These are phyloP conservation scores for Stenopsyche tienmushanensis DNA, from an alignment of 1,140 invertebrate genomes.

Conservation along the genomic window DNA sequence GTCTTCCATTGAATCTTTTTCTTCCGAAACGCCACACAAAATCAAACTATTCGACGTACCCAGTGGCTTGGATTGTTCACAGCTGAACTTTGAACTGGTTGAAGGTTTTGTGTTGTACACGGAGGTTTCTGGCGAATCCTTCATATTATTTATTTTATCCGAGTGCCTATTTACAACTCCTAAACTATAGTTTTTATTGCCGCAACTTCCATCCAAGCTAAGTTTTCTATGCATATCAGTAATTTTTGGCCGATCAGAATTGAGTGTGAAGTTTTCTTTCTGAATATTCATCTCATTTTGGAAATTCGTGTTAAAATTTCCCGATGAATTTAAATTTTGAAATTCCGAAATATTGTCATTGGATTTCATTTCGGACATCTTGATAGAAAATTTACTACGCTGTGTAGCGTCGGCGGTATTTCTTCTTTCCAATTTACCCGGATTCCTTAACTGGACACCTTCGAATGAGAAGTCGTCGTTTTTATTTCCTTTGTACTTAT, in stretches of 20 bases:
- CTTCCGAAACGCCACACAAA: too few relatives aligned
- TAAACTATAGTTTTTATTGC: too few relatives aligned
- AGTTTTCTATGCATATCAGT: constrained; percentile 32
- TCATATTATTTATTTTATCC: neutral
- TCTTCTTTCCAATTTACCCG: constrained; percentile 49
- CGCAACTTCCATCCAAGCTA: constrained; percentile 23
- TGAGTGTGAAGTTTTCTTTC: too few relatives aligned
- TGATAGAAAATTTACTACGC: constrained; percentile 48
- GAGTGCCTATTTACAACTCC: neutral
- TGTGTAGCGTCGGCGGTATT: constrained; percentile 55
- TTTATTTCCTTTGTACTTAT: constrained; percentile 46
- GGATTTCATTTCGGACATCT: constrained; percentile 38
- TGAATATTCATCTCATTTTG: neutral
- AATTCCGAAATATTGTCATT: constrained; percentile 19
- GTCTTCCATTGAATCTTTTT: too few relatives aligned
- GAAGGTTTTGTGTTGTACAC: constrained; percentile 26
- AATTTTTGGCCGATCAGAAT: constrained; percentile 18
- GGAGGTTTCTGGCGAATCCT: neutral
- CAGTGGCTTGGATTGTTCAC: too few relatives aligned
- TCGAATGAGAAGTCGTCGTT: constrained; percentile 46
- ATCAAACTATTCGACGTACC: too few relatives aligned
- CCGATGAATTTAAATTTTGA: neutral
- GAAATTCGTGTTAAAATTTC: neutral
- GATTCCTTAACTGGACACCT: constrained; percentile 41
- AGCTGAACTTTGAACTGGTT: too few relatives aligned